phyloP scores from a whole-genome alignment of 1,140 invertebrate species.

The Calliphora vicina region DNA sequence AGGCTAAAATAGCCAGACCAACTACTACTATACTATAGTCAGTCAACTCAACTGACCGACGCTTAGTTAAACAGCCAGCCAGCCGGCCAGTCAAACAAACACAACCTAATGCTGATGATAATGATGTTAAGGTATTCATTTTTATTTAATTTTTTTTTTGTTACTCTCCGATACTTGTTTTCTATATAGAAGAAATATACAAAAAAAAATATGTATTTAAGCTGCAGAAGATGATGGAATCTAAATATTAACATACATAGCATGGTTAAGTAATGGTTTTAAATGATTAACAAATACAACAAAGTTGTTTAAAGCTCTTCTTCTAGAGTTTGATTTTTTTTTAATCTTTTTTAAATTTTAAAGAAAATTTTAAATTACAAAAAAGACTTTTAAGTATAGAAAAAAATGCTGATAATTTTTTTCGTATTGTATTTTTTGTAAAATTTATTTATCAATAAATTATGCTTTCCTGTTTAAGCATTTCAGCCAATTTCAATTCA shows the following conservation, averaged over 20 bases:
- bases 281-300: slow-evolving; percentile 12
- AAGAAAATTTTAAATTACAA: not conserved
- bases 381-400: not conserved
- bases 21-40: too few relatives aligned
- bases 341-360: not conserved
- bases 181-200: not conserved
- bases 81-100: not conserved
- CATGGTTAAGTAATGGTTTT: slow-evolving; percentile 26
- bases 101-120: slow-evolving; percentile 28
- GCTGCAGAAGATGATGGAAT: slow-evolving; percentile 11
- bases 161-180: not conserved
- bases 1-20: not conserved
- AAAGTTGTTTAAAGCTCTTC: not conserved
- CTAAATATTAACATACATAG: slow-evolving; percentile 24
- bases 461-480: slow-evolving; percentile 35
- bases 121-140: slow-evolving; percentile 24
- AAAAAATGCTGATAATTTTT: not conserved
- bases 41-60: not conserved
- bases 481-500: slow-evolving; percentile 14
- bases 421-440: not conserved
- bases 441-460: slow-evolving; percentile 34
- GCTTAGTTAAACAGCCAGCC: not conserved
- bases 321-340: too few relatives aligned
- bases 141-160: not conserved
- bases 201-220: not conserved